Evolutionary conservation across 2,888 invertebrate species (phyloP), one percentile per base, ranked within the genome.

Genomic region (Stenchaetothrips biformis): DNA sequence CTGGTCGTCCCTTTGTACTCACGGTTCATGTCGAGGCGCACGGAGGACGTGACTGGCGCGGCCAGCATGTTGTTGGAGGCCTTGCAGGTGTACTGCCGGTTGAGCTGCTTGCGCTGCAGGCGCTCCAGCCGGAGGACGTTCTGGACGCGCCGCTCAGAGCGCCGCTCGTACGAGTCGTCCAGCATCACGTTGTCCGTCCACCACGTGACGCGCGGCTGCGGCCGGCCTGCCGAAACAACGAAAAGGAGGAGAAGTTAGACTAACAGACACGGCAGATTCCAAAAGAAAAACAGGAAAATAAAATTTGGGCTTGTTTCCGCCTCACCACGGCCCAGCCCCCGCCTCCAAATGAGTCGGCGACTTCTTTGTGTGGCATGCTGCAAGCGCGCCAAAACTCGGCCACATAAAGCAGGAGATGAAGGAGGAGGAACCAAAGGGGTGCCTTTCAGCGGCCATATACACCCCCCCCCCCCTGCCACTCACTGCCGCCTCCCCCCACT

Each of bases 1-100:
- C n/a, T n/a, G n/a, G n/a, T n/a, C n/a, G n/a, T n/a, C n/a, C 37
- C 37, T 53, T 53, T 11, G 67, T 74, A 86, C 88, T 87, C 83
- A 88, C 88, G 85, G 82, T 87, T 87, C 83, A 88, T 85, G 84
- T 88, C 87, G 80, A 88, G 84, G 49, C 85, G 85, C 81, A 87
- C 86, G n/a, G 86, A 84, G n/a, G 85, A 85, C 78, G 86, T 85
- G 80, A 87, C 84, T 6, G 88, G 87, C 78, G 85, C 83, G 47
- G 86, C 86, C 82, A 87, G 85, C 83, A 87, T 86, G 83, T 86
- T 88, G 84, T 88, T 88, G 80, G 86, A 83, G 18, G 87, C 87
- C 83, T 87, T 86, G 83, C 88, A 88, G 21, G 86, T 87, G 83
- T 86, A 85, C 79, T 85, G 83, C 8, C 86, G 85, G 82, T 86